Conservation (phyloP, 1,140 invertebrate genomes). For the Drosophila kanapiae region DNA sequence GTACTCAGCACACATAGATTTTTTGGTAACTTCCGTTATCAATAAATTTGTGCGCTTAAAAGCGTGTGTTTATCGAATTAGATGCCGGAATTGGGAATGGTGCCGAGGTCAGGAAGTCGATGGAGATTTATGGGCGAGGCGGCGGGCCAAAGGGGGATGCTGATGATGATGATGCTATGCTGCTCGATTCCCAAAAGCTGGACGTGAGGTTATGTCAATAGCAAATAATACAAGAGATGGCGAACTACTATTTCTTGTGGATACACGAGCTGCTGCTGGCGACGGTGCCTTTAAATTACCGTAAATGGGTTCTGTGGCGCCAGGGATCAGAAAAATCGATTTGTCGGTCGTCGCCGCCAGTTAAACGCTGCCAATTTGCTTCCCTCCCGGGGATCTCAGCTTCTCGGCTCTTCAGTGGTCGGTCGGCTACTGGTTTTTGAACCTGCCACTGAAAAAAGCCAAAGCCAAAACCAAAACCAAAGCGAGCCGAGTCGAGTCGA, state of each 20-base stretch:
- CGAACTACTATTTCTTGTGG: constrained; percentile 6
- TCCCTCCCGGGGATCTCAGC: neutral
- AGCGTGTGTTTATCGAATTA: constrained; percentile 78
- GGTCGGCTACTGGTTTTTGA: constrained; percentile 61
- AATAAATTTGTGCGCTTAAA: constrained; percentile 77
- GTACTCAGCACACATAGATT: constrained; percentile 1
- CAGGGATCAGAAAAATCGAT: constrained; percentile 75
- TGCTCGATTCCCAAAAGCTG: constrained; percentile 1
- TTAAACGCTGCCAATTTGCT: constrained; percentile 78
- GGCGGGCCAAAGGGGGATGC: neutral
- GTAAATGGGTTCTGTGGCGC: constrained; percentile 76
- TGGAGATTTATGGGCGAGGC: constrained; percentile 35
- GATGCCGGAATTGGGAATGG: constrained; percentile 42
- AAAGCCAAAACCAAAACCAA: constrained; percentile 10
- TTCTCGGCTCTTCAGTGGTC: constrained; percentile 8
- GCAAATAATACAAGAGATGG: constrained; percentile 1
- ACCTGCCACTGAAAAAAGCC: constrained; percentile 30
- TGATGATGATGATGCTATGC: constrained; percentile 4
- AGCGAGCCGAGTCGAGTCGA: neutral
- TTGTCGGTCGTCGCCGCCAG: constrained; percentile 77
- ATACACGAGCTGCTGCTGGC: constrained; percentile 5
- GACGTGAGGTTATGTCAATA: constrained; percentile 42
- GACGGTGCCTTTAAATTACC: constrained; percentile 70
- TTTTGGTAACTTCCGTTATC: constrained; percentile 63
- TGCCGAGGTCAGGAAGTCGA: constrained; percentile 23